These are phyloP conservation scores for Montipora sp. DNA, from an alignment of 64 coral and sea anemone genomes.

Conservation along the genomic window DNA sequence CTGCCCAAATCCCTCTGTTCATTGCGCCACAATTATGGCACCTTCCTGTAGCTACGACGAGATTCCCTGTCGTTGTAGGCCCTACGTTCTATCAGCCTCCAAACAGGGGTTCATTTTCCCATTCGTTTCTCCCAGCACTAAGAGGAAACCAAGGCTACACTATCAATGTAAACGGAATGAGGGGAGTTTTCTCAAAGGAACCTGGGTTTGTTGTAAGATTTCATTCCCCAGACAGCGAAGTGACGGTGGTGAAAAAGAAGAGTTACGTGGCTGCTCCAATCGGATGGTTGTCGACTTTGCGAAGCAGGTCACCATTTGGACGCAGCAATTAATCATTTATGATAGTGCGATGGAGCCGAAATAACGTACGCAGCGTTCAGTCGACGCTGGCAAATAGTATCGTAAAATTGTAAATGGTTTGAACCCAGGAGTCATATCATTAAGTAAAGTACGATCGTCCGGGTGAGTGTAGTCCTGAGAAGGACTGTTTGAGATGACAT, in stretches of 20 bases:
- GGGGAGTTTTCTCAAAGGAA: conserved; percentile 22
- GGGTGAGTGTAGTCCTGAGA: no score
- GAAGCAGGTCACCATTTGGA: no score
- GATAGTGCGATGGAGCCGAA: no score
- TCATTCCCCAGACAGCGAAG: conserved; percentile 27
- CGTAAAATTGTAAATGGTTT: no score
- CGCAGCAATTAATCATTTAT: no score
- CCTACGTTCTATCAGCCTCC: background rate
- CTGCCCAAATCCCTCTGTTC: background rate
- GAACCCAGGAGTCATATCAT: no score
- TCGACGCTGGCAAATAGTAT: no score
- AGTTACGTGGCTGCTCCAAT: background rate
- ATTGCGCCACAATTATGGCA: background rate
- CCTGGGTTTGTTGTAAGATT: conserved; percentile 16
- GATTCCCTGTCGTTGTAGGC: background rate
- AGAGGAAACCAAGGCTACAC: conserved; percentile 1
- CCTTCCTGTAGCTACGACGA: background rate
- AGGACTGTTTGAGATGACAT: no score
- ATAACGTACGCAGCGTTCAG: no score
- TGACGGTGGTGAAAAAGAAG: conserved; percentile 7
- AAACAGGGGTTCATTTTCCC: background rate
- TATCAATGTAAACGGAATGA: conserved; percentile 18
- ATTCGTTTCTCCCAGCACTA: background rate
- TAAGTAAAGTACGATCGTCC: no score
- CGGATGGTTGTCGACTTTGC: no score